Base-by-base conservation (phyloP, 2,797 vertebrate genomes). In the Halcyon chelicuti region DNA sequence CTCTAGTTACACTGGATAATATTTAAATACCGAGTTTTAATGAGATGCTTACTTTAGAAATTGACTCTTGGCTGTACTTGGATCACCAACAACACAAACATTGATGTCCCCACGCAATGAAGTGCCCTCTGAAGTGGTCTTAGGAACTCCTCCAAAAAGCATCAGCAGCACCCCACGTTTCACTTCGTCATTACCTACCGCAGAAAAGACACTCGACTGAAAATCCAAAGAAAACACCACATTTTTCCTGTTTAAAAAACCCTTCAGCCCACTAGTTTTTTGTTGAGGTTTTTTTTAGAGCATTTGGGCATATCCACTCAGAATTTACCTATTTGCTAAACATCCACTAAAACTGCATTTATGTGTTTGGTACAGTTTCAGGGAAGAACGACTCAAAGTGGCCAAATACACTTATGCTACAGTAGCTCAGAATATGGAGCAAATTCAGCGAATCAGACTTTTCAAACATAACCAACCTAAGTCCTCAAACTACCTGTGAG, bases 61-160 rank as follows among this genome's bases (percentile, higher is more conserved):
- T 90, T 99, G 99, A 98, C 99, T 99, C 98, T 99, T 99, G 86
- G 99, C 99, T 46, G 99, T 99, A 94, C 99, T 99, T 66, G 99
- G 99, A 96, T 99, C 99, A 92, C 99, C 99, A 33, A 99, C 99
- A 68, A 99, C 96, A 94, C 99, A 99, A 61, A 99, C 99, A 28
- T 99, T 99, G 97, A 99, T 97, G 97, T 99, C 99, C 39, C 99
- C 99, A 90, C 99, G 99, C 94, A 99, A 96, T 2, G 99, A 99
- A 12, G 99, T 99, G 46, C 99, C 98, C 97, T 99, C 99, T 97
- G 99, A 98, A 70, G 99, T 99, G 29, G 99, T 99, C 97, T 99
- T 99, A 51, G 99, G 99, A 96, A 99, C 99, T 25, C 99, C 99
- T 67, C 99, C 99, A 23, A 99, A 99, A 60, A 99, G 98, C 99